Evolutionary conservation across 2,113 vertebrate genomes (phyloP).

Genomic region (Callionymus lyra): DNA sequence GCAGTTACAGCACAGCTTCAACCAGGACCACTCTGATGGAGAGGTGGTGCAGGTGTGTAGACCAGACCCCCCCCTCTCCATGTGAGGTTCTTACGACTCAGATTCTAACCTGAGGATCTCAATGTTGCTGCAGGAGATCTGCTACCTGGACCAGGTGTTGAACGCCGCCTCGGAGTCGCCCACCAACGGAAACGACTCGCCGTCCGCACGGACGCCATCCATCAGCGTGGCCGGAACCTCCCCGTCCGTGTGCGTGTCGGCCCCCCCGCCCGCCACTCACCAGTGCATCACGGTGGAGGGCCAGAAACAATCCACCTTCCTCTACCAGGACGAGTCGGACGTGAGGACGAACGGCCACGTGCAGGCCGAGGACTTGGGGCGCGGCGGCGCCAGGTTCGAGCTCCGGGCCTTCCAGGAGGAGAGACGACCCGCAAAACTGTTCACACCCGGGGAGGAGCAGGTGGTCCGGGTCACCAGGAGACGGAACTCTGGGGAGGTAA

Average conservation of each 20-base stretch:
- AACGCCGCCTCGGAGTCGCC: conserved; percentile 79
- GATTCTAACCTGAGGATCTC: neutral
- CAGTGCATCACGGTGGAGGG: conserved; percentile 38
- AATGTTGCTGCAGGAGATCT: conserved; percentile 74
- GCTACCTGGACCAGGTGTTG: conserved; percentile 88
- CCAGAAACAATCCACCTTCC: conserved; percentile 46
- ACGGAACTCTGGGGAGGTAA: conserved; percentile 83
- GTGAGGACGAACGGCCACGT: conserved; percentile 38
- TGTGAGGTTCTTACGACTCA: too few species aligned
- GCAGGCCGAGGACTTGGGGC: conserved; percentile 50
- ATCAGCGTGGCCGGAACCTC: conserved; percentile 49
- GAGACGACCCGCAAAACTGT: conserved; percentile 86
- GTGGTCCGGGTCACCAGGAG: conserved; percentile 80
- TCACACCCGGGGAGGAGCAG: conserved; percentile 70
- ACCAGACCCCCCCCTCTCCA: too few species aligned
- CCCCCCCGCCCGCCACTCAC: conserved; percentile 40
- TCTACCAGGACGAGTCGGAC: conserved; percentile 52
- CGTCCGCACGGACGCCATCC: conserved; percentile 47
- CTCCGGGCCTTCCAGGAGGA: conserved; percentile 91
- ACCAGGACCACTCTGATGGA: conserved; percentile 72
- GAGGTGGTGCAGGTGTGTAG: conserved; percentile 71
- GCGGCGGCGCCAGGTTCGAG: conserved; percentile 80
- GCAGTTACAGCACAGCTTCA: conserved; percentile 55
- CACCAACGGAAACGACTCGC: conserved; percentile 76
- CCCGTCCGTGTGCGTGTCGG: conserved; percentile 51